phyloP scores from a whole-genome alignment of 2,888 invertebrate species.

The Epiblema foenella region DNA sequence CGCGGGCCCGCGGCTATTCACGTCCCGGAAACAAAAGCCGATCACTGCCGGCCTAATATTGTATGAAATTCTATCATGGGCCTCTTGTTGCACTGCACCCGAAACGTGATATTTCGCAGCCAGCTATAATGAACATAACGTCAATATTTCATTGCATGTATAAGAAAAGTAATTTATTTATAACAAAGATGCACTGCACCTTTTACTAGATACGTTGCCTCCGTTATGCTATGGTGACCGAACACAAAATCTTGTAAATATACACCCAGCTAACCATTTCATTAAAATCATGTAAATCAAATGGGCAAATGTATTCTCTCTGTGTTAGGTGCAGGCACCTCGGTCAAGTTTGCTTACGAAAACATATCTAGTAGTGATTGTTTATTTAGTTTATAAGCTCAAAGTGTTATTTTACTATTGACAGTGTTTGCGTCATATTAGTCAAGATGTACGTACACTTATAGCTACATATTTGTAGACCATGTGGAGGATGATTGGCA shows the following conservation, averaged over 20 bases:
- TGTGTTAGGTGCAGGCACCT: conserved; percentile 19
- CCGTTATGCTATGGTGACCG: background rate
- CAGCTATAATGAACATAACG: too few species aligned
- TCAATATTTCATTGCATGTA: too few species aligned
- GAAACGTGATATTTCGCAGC: too few species aligned
- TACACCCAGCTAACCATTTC: background rate
- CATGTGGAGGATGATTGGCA: conserved; percentile 6
- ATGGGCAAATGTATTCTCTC: background rate
- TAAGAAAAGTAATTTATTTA: too few species aligned
- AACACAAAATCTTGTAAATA: background rate
- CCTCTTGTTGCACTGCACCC: too few species aligned
- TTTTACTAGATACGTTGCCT: background rate
- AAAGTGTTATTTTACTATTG: conserved; percentile 37
- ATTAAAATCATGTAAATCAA: background rate
- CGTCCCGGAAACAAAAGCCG: too few species aligned
- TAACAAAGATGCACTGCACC: background rate
- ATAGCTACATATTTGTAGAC: conserved; percentile 38
- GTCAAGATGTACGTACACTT: conserved; percentile 23
- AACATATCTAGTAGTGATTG: conserved; percentile 10
- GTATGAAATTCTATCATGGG: too few species aligned
- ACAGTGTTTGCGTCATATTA: conserved; percentile 29
- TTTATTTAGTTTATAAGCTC: conserved; percentile 36
- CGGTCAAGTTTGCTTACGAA: conserved; percentile 18
- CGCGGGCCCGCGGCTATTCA: too few species aligned
- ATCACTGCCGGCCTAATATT: too few species aligned